Percentiles rank a stretch among this genome's conserved stretches.
Conservation (phyloP, 2,113 vertebrate species). For the Nannospalax galili region DNA sequence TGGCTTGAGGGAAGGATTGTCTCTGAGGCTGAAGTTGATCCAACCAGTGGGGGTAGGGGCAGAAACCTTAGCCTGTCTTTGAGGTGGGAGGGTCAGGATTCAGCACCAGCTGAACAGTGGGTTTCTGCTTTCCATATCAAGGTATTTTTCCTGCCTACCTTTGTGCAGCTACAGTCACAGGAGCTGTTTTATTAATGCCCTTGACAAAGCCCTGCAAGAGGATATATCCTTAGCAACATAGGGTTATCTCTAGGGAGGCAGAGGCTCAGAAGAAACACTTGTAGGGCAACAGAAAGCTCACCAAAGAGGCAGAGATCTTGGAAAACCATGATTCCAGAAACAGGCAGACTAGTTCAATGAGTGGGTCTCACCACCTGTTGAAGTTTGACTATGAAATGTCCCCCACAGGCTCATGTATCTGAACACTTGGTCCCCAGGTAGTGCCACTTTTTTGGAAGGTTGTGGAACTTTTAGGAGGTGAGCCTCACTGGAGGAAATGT, state of each 20-base stretch:
- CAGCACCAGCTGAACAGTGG: neutral
- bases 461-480: neutral
- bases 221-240: neutral
- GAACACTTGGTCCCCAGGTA: neutral
- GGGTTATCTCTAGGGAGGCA: neutral
- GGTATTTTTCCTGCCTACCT: neutral
- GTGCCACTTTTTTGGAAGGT: neutral
- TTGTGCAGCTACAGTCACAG: neutral
- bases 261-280: neutral
- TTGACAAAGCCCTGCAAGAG: neutral
- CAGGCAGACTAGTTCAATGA: neutral
- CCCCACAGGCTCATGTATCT: neutral
- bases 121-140: slow-evolving; percentile 42
- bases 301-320: neutral
- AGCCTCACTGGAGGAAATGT: neutral
- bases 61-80: slow-evolving; percentile 5
- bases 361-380: neutral
- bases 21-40: slow-evolving; percentile 52
- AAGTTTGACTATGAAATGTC: neutral
- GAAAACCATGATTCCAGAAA: neutral
- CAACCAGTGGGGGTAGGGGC: neutral
- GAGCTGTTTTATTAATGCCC: slow-evolving; percentile 2
- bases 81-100: neutral
- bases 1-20: neutral
- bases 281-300: neutral